Conservation (phyloP, 2,113 vertebrate species). For the Grammomys surdaster region DNA sequence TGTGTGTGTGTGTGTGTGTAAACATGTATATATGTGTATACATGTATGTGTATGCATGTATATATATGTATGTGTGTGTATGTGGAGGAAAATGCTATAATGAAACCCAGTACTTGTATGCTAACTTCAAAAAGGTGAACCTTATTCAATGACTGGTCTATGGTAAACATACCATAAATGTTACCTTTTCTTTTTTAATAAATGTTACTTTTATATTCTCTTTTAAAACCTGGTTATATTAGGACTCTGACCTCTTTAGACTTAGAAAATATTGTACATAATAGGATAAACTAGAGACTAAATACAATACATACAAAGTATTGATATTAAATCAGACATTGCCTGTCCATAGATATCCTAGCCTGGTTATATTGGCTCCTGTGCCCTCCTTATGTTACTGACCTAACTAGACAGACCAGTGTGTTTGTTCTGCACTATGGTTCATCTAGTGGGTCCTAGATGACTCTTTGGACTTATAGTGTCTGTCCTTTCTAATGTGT, state of each 20-base stretch:
- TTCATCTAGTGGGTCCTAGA: not conserved
- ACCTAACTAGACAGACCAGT: not conserved
- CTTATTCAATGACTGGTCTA: not conserved
- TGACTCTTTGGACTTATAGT: not conserved
- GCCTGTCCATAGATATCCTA: not conserved
- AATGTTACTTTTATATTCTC: not conserved
- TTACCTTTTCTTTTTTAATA: not conserved
- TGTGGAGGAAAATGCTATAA: not conserved
- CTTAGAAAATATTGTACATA: not conserved
- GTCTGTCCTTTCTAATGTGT: constrained; percentile 16
- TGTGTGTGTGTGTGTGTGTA: no score
- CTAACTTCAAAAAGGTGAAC: not conserved
- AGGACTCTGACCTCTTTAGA: constrained; percentile 6
- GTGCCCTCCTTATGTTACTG: not conserved
- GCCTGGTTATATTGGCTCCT: not conserved
- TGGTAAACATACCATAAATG: not conserved
- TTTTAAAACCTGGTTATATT: not conserved
- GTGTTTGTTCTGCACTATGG: not conserved
- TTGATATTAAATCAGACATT: constrained; percentile 7
- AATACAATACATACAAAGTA: not conserved
- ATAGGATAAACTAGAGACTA: constrained; percentile 1
- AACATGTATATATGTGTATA: no score
- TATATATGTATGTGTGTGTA: not conserved
- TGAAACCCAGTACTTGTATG: not conserved
- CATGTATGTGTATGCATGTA: no score